Conservation (phyloP, 2,113 vertebrate species). For the Oenanthe oenanthe region DNA sequence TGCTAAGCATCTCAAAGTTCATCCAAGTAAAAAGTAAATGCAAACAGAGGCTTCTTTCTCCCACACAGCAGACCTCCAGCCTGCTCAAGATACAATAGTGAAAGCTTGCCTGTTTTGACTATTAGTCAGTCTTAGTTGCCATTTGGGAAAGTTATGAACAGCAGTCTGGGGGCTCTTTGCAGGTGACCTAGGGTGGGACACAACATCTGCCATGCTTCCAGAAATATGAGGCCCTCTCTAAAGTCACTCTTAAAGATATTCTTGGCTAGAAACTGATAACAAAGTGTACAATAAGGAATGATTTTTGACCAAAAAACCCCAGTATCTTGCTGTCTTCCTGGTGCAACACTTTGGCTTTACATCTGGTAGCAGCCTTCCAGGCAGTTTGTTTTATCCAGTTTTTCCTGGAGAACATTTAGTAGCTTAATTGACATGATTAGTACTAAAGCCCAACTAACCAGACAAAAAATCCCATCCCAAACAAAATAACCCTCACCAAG, state of each 20-base stretch:
- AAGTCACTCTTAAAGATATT: neutral
- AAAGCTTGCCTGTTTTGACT: neutral
- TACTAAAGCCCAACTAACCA: neutral
- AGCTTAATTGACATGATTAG: neutral
- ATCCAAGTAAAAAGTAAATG: slow-evolving; percentile 19
- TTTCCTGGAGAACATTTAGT: neutral
- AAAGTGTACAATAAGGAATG: neutral
- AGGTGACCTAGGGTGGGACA: neutral
- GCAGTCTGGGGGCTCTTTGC: neutral
- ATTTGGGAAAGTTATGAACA: neutral
- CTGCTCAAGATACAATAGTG: neutral
- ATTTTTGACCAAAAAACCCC: neutral
- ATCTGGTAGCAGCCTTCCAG: neutral
- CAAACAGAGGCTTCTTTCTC: slow-evolving; percentile 9
- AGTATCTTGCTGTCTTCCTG: neutral
- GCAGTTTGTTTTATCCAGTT: neutral
- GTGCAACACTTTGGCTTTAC: neutral
- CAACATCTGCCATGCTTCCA: neutral
- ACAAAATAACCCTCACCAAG: neutral
- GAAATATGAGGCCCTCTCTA: neutral
- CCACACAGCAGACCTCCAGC: neutral
- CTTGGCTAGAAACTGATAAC: neutral
- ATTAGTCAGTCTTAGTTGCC: neutral
- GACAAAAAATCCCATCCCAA: neutral
- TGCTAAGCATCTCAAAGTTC: neutral